Conservation (phyloP, 2,113 vertebrate species). For the Leptobrachium leishanense region DNA sequence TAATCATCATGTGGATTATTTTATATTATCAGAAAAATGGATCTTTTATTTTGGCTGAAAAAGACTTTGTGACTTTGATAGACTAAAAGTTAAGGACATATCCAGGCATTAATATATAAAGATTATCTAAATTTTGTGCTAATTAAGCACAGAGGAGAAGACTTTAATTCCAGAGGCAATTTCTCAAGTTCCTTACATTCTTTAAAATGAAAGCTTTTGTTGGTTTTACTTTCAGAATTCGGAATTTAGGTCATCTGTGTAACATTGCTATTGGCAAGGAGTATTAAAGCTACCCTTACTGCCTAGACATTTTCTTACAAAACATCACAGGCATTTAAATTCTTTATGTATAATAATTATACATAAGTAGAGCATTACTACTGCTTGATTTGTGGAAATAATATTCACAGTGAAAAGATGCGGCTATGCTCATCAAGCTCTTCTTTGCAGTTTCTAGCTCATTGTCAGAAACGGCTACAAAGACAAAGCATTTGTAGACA, state of each 20-base stretch:
- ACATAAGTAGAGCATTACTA: constrained; percentile 56
- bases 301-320: constrained; percentile 57
- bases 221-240: neutral
- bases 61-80: constrained; percentile 44
- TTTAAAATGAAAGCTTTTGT: constrained; percentile 5
- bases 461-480: constrained; percentile 71
- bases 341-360: constrained; percentile 51
- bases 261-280: constrained; percentile 54
- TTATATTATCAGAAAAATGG: neutral
- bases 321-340: constrained; percentile 56
- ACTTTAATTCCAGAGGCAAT: constrained; percentile 34
- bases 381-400: constrained; percentile 67
- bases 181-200: constrained; percentile 21
- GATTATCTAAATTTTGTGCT: constrained; percentile 40
- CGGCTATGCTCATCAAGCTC: constrained; percentile 79
- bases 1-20: too few relatives aligned
- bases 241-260: constrained; percentile 36
- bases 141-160: constrained; percentile 38
- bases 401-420: constrained; percentile 78
- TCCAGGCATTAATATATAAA: constrained; percentile 40
- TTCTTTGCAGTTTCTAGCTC: constrained; percentile 74
- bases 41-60: constrained; percentile 41
- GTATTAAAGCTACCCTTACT: constrained; percentile 59
- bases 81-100: constrained; percentile 30
- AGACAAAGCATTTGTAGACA: constrained; percentile 71